Conservation (phyloP, 2,888 invertebrate species). For the Mythimna pallens region DNA sequence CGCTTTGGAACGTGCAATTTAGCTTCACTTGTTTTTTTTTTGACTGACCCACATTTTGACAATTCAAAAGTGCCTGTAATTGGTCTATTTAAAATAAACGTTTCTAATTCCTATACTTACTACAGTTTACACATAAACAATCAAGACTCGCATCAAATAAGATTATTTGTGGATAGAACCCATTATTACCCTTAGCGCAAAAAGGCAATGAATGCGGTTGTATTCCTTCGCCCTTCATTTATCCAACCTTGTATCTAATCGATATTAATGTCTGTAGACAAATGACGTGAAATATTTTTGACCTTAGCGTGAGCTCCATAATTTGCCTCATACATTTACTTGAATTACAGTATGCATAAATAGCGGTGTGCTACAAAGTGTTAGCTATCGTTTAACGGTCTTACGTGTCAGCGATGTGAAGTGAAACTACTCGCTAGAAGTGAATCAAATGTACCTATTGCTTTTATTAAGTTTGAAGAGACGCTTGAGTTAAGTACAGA, state of each 20-base stretch:
- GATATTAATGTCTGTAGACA: constrained; percentile 43
- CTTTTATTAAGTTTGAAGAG: background rate
- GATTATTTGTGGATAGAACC: background rate
- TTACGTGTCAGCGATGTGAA: constrained; percentile 30
- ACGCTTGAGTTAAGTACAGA: background rate
- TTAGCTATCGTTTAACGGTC: constrained; percentile 22
- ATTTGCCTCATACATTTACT: constrained; percentile 38
- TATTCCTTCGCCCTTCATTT: constrained; percentile 18
- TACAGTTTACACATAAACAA: too few species aligned
- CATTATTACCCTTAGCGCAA: background rate
- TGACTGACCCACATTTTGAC: too few species aligned
- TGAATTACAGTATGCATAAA: constrained; percentile 21
- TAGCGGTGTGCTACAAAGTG: background rate
- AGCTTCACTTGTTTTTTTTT: too few species aligned
- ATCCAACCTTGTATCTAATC: constrained; percentile 41
- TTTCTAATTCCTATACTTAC: too few species aligned
- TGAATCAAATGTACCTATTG: constrained; percentile 7
- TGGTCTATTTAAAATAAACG: too few species aligned
- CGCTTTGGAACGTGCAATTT: too few species aligned
- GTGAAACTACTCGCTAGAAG: constrained; percentile 23
- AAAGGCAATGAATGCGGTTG: constrained; percentile 15
- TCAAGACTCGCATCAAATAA: background rate
- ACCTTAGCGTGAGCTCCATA: constrained; percentile 46
- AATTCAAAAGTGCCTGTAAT: too few species aligned
- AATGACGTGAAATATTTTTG: constrained; percentile 43